Percentiles rank a stretch among this genome's conserved stretches.
Conservation (phyloP, 2,797 vertebrate species). For the Rhinogobio ventralis region DNA sequence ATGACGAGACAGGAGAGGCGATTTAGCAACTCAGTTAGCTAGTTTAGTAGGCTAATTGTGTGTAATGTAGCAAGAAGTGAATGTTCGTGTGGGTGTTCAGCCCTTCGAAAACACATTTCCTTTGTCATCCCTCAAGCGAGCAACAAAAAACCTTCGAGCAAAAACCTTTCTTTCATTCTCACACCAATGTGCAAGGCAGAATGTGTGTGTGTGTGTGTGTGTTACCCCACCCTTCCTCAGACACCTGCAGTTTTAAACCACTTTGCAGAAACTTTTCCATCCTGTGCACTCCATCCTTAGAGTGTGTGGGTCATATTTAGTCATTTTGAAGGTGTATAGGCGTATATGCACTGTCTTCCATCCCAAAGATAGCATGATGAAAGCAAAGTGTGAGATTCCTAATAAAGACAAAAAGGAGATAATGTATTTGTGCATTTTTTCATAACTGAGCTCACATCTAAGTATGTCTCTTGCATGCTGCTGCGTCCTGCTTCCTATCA, state of each 20-base stretch:
- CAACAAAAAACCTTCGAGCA: conserved; percentile 20
- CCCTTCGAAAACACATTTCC: conserved; percentile 42
- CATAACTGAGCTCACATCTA: neutral
- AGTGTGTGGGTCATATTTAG: neutral
- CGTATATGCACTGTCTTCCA: neutral
- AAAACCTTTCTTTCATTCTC: conserved; percentile 21
- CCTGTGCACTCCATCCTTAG: conserved; percentile 4
- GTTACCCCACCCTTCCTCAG: conserved; percentile 39
- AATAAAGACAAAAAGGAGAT: neutral
- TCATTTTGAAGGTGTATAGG: neutral
- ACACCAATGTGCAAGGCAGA: conserved; percentile 14
- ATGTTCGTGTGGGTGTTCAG: conserved; percentile 16
- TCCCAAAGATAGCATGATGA: neutral
- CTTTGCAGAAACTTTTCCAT: conserved; percentile 43
- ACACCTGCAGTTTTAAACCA: conserved; percentile 32
- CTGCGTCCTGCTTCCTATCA: conserved; percentile 18
- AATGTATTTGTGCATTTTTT: conserved; percentile 5
- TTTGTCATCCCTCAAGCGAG: conserved; percentile 34
- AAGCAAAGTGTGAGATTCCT: neutral
- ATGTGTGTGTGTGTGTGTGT: conserved; percentile 15
- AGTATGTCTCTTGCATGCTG: conserved; percentile 24
- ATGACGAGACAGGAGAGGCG: conserved; percentile 7
- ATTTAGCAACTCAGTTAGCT: conserved; percentile 21
- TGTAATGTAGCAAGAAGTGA: conserved; percentile 37
- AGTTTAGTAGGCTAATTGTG: conserved; percentile 39